These are phyloP conservation scores for Chelonus formosanus DNA, from an alignment of 2,888 invertebrate genomes.

Conservation along the genomic window DNA sequence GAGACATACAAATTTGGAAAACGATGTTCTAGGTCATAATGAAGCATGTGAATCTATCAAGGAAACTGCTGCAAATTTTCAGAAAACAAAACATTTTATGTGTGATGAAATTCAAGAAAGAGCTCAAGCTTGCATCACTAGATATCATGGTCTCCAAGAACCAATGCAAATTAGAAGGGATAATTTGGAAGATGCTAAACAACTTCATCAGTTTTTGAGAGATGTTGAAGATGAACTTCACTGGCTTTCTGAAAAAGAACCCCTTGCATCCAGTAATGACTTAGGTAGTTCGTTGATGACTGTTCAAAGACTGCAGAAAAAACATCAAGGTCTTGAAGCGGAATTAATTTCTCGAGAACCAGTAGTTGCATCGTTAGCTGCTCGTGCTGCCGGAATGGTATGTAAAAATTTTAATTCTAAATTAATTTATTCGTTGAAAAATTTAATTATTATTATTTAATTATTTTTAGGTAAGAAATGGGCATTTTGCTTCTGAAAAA, in stretches of 20 bases:
- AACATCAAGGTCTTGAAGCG: slow-evolving; percentile 90
- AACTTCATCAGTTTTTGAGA: slow-evolving; percentile 87
- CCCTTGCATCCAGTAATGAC: slow-evolving; percentile 76
- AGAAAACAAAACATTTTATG: slow-evolving; percentile 86
- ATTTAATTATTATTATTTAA: too few relatives aligned
- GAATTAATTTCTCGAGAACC: slow-evolving; percentile 90
- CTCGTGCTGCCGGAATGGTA: slow-evolving; percentile 79
- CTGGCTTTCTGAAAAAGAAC: slow-evolving; percentile 86
- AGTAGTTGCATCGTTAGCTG: slow-evolving; percentile 77
- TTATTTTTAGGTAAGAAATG: slow-evolving; percentile 69
- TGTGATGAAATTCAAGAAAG: slow-evolving; percentile 83
- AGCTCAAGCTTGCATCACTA: slow-evolving; percentile 74
- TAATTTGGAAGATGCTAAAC: slow-evolving; percentile 88
- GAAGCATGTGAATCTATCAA: slow-evolving; percentile 84
- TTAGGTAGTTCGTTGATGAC: slow-evolving; percentile 74
- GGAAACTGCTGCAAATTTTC: slow-evolving; percentile 81
- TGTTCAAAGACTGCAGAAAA: slow-evolving; percentile 91
- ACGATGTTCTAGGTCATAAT: slow-evolving; percentile 83
- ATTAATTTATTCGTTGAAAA: too few relatives aligned
- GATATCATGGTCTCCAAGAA: slow-evolving; percentile 84
- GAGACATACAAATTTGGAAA: slow-evolving; percentile 83
- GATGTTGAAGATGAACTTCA: slow-evolving; percentile 93
- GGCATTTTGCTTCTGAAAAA: slow-evolving; percentile 83
- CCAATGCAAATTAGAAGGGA: slow-evolving; percentile 91
- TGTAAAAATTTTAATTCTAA: too few relatives aligned